Evolutionary conservation across 2,888 invertebrate genomes (phyloP).

Genomic region (Serripes groenlandicus): DNA sequence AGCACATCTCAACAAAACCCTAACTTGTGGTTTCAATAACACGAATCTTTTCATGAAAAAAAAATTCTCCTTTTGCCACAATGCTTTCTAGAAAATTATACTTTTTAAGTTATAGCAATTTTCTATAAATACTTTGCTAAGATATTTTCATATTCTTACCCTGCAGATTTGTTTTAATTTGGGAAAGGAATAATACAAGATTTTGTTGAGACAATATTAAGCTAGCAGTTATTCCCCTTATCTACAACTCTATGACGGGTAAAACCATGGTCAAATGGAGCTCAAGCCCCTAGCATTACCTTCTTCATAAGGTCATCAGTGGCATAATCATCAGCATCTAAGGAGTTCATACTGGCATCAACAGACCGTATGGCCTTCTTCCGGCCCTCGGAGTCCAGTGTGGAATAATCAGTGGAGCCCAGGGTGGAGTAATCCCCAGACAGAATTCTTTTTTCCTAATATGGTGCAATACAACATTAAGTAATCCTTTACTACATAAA

Average conservation of each 20-base stretch:
- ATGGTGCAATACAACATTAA: constrained; percentile 52
- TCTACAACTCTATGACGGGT: not conserved
- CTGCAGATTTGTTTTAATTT: no score
- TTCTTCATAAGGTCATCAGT: constrained; percentile 78
- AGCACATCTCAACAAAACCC: no score
- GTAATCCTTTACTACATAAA: constrained; percentile 10
- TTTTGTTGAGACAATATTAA: no score
- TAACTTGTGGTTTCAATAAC: no score
- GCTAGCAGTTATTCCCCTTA: not conserved
- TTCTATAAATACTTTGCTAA: no score
- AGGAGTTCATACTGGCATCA: constrained; percentile 78
- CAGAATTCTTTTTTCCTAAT: constrained; percentile 65
- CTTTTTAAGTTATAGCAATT: no score
- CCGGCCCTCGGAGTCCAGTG: constrained; percentile 63
- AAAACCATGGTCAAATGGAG: not conserved
- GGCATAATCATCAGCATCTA: constrained; percentile 80
- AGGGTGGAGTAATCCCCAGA: constrained; percentile 75
- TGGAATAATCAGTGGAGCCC: constrained; percentile 76
- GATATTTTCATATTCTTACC: no score
- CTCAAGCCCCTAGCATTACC: constrained; percentile 69
- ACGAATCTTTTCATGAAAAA: no score
- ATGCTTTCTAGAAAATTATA: no score
- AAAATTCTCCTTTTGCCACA: no score
- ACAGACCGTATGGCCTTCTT: constrained; percentile 70
- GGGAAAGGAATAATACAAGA: no score